phyloP scores from a whole-genome alignment of 2,888 invertebrate species.

The Lasioglossum vierecki region DNA sequence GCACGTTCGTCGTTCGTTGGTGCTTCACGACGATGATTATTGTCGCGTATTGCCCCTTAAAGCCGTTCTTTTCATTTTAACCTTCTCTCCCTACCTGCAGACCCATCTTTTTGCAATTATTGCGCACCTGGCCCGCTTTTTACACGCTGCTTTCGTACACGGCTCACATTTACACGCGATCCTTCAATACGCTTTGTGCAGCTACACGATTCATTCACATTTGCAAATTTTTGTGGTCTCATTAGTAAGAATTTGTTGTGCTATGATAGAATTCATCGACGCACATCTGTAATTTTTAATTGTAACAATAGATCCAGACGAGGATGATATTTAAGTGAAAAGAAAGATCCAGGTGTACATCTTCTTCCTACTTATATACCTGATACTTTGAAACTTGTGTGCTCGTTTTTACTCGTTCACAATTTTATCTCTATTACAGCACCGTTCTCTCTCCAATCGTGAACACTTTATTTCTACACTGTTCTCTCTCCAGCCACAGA shows the following conservation, averaged over 20 bases:
- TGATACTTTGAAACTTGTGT: background rate
- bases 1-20: background rate
- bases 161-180: background rate
- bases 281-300: background rate
- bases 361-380: background rate
- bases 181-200: background rate
- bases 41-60: background rate
- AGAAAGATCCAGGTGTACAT: background rate
- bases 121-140: background rate
- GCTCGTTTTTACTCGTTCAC: background rate
- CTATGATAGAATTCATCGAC: background rate
- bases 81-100: background rate
- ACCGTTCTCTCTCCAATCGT: background rate
- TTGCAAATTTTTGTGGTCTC: too few species aligned
- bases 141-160: background rate
- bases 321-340: background rate
- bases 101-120: background rate
- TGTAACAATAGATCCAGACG: background rate
- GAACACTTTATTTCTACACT: background rate
- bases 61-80: background rate
- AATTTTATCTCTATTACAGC: background rate
- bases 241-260: too few species aligned
- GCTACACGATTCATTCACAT: background rate
- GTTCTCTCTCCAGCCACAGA: background rate
- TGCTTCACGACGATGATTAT: background rate